Base-by-base conservation (phyloP, 2,888 invertebrate species). In the Eubasilissa splendida region DNA sequence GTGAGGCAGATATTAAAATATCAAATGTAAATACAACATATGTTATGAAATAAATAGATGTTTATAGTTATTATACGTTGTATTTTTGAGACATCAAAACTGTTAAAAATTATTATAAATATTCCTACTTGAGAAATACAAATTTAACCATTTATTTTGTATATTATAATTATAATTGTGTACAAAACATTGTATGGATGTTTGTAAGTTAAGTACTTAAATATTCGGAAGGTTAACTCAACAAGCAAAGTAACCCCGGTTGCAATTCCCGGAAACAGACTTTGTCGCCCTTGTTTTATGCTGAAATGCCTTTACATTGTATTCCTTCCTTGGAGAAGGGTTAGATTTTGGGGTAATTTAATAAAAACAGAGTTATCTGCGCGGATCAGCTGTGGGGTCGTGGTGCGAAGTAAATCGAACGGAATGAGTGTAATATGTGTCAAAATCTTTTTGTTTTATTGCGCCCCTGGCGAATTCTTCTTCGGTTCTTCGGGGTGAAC, bases 321-420 rank as follows among this genome's bases (percentile, higher is more conserved):
- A 50, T 68, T 68, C 42, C 50, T 63, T 31, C 68, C 52, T 42
- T 50, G 14, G 68, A 68, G 68, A 68, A 68, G 68, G 71, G 71
- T 71, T 53, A 56, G 54, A 73, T 74, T 42, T 74, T 12, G 70
- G 68, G 75, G 75, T 79, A 79, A 79, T 79, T 79, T 75, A 79
- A 79, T 79, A 79, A 79, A 79, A 79, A 79, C 79, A 79, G 75
- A 74, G 65, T 68, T 68, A 68, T 68, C 68, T 68, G 50, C 42
- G 73, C 59, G 52, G 63, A 63, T 71, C 56, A 79, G 71, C 59
- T 56, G 73, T 53, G 73, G 65, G 63, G 33, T n/a, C 52, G 68
- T 33, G 33, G 68, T 12, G 33, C n/a, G 58, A 58, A 50, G 50
- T 68, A 68, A 52, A 68, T 68, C 68, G 68, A 68, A 68, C 68